Evolutionary conservation across 2,797 vertebrate genomes (phyloP).

Genomic region (Crocidura indochinensis): DNA sequence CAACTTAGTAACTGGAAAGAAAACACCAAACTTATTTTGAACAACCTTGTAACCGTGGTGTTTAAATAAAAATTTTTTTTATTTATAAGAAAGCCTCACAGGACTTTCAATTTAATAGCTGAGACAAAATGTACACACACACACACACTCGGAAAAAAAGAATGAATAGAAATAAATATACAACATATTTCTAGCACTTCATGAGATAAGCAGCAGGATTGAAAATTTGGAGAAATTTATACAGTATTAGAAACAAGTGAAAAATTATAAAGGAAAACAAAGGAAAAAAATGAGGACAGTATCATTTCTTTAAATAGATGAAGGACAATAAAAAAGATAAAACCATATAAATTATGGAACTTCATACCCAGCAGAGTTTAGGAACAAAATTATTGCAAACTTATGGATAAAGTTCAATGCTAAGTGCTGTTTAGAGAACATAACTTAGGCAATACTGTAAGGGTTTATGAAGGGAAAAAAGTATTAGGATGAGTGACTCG

Average conservation of each 20-base stretch:
- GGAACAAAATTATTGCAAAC: not conserved
- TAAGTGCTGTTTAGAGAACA: not conserved
- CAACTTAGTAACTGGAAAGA: too few relatives aligned
- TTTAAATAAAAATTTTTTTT: too few relatives aligned
- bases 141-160: not conserved
- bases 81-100: not conserved
- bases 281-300: not conserved
- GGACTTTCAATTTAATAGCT: conserved; percentile 49
- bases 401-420: conserved; percentile 18
- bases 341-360: not conserved
- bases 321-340: conserved; percentile 19
- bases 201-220: not conserved
- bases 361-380: conserved; percentile 1
- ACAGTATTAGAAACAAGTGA: not conserved
- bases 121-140: conserved; percentile 36
- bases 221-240: not conserved
- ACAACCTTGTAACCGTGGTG: too few relatives aligned
- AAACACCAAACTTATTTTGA: too few relatives aligned
- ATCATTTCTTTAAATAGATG: not conserved
- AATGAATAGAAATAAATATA: not conserved
- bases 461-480: not conserved
- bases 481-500: not conserved
- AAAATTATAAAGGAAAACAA: conserved; percentile 19
- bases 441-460: not conserved
- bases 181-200: not conserved